Base-by-base conservation (phyloP, 2,797 vertebrate species). In the Alcedo quadribrachys region DNA sequence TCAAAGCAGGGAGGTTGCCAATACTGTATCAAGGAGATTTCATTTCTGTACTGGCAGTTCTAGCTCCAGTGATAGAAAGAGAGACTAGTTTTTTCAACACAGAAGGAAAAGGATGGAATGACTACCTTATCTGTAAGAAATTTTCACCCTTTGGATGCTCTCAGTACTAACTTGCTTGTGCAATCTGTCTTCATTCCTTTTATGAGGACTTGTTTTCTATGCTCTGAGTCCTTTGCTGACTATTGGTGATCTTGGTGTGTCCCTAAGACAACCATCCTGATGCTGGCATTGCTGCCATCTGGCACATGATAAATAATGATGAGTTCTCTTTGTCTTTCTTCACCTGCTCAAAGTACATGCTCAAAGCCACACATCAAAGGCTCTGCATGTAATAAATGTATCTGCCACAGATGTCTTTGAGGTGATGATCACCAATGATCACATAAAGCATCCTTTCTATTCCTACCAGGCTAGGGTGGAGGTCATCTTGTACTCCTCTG, bases 301-400 rank as follows among this genome's bases (percentile, higher is more conserved):
- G 85, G 32, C 37, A 57, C n/a, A 12, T 32, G 30, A 74, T 83
- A 87, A 87, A 85, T 87, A 79, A 54, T 48, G 43, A 60, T 30
- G 40, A 82, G 24, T 75, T 91, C 20, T 80, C 50, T 70, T 80
- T 92, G 46, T 77, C 81, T 89, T 89, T 50, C 42, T 68, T 87
- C 58, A 76, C 68, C 50, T 87, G 33, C 82, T 91, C 24, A 21
- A 83, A 87, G 65, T 60, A 69, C 43, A 40, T 69, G 46, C 35
- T 83, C 50, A 69, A 85, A 87, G 30, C 32, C 30, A 32, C 71
- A 25, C 27, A 58, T 75, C 58, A 81, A 81, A 75, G 0, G 3
- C 65, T 74, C 53, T 89, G 57, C 33, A 35, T 51, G 58, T 63
- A 63, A 53, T 90, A 61, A 89, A 68, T 37, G 4, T 46, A 43